Conservation (phyloP, 2,888 invertebrate species). For the Eulithis prunata region DNA sequence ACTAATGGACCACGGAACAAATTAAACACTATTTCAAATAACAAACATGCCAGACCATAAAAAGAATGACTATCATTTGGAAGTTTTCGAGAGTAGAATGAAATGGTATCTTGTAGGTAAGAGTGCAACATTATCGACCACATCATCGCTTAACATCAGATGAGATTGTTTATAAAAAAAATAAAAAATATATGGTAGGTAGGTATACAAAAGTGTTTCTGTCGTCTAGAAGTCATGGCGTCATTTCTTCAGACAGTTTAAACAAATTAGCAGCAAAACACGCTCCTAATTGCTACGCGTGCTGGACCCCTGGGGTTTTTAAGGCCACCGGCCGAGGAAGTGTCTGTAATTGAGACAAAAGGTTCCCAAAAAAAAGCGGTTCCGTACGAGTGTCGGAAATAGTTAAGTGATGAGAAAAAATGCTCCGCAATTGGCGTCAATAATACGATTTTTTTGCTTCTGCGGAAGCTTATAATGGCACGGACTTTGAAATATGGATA, state of each 20-base stretch:
- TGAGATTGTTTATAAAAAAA: no score
- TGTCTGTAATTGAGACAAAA: constrained; percentile 26
- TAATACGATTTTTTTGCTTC: constrained; percentile 35
- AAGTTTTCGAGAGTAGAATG: no score
- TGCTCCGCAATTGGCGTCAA: constrained; percentile 30
- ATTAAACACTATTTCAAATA: no score
- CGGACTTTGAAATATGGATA: constrained; percentile 26
- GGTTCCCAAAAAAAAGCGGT: constrained; percentile 15
- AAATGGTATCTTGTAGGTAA: no score
- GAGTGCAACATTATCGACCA: no score
- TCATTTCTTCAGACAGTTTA: constrained; percentile 14
- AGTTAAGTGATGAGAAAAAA: constrained; percentile 35
- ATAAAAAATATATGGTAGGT: no score
- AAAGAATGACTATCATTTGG: no score
- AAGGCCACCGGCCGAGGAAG: constrained; percentile 27
- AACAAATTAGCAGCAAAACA: constrained; percentile 22
- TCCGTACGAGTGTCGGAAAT: constrained; percentile 41
- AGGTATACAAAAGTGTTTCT: neutral
- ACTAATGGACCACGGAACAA: no score
- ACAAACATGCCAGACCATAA: no score
- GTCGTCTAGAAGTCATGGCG: neutral
- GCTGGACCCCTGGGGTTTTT: constrained; percentile 17
- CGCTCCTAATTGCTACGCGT: constrained; percentile 25
- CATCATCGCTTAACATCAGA: no score
- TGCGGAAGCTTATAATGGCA: constrained; percentile 36